Conservation (phyloP, 2,113 vertebrate species). For the Motacilla alba region DNA sequence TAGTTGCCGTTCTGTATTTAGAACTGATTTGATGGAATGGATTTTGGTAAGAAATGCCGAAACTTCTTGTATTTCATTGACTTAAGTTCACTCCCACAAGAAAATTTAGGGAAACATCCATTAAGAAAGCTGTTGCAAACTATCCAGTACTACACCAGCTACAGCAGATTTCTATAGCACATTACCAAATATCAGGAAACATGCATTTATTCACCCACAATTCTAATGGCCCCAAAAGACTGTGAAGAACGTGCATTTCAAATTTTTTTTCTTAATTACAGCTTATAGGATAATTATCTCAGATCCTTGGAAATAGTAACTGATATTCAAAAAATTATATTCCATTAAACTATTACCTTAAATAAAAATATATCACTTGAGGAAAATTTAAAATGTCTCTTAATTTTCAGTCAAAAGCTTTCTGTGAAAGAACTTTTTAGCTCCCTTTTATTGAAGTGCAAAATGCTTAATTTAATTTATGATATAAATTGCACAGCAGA, state of each 20-base stretch:
- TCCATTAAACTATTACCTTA: not conserved
- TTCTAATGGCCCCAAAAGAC: not conserved
- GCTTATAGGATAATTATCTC: not conserved
- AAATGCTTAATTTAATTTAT: not conserved
- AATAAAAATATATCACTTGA: not conserved
- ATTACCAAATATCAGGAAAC: not conserved
- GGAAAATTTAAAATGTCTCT: not conserved
- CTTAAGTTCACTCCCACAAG: not conserved
- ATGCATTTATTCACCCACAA: not conserved
- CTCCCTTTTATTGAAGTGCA: not conserved
- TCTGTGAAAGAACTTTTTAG: not conserved
- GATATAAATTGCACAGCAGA: not conserved
- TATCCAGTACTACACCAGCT: not conserved
- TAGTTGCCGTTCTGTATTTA: constrained; percentile 35
- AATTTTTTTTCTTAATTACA: not conserved
- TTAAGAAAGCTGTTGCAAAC: constrained; percentile 10
- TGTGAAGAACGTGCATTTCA: not conserved
- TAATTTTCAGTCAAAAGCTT: not conserved
- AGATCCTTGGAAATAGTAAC: not conserved
- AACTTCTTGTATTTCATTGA: constrained; percentile 34
- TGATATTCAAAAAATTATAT: not conserved
- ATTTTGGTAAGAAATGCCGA: constrained; percentile 23
- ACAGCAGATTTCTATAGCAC: not conserved
- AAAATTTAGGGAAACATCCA: not conserved
- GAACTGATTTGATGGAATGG: constrained; percentile 27